phyloP scores from a whole-genome alignment of 2,113 vertebrate genomes.

The Tyrannus savana region DNA sequence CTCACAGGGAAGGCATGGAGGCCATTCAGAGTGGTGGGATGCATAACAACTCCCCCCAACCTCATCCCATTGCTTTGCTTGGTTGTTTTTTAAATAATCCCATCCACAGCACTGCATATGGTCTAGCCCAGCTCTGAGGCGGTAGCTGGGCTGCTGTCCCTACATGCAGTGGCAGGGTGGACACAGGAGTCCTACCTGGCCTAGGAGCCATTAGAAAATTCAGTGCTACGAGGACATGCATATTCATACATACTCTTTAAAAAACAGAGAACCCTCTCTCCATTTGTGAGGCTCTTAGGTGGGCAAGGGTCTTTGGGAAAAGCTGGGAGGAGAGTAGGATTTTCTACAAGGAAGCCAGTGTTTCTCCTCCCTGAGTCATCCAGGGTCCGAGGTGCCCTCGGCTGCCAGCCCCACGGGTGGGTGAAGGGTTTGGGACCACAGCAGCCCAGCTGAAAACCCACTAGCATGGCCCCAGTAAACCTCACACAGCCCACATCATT shows the following conservation, averaged over 20 bases:
- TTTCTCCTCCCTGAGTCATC: not conserved
- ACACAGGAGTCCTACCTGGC: not conserved
- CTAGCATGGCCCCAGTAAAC: not conserved
- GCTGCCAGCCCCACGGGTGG: not conserved
- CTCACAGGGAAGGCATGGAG: not conserved
- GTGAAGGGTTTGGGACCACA: rapidly evolving
- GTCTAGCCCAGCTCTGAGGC: not conserved
- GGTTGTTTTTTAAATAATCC: not conserved
- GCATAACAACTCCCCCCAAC: rapidly evolving
- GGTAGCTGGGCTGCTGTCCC: not conserved
- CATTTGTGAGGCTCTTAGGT: not conserved
- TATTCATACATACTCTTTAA: not conserved
- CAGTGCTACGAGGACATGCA: not conserved
- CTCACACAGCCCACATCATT: rapidly evolving
- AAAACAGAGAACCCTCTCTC: not conserved
- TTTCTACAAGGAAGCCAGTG: not conserved
- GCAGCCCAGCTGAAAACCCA: not conserved
- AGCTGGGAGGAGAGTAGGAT: not conserved
- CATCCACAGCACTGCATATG: rapidly evolving
- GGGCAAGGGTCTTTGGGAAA: not conserved
- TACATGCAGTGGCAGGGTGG: rapidly evolving
- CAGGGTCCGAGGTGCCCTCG: rapidly evolving
- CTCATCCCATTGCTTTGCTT: not conserved
- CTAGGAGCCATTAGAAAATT: not conserved
- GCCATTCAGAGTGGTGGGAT: not conserved